A percentile compares a stretch with the other conserved stretches of the same genome.
These are phyloP conservation scores for human DNA, from an alignment of 2,113 vertebrate genomes.

Conservation along the genomic window DNA sequence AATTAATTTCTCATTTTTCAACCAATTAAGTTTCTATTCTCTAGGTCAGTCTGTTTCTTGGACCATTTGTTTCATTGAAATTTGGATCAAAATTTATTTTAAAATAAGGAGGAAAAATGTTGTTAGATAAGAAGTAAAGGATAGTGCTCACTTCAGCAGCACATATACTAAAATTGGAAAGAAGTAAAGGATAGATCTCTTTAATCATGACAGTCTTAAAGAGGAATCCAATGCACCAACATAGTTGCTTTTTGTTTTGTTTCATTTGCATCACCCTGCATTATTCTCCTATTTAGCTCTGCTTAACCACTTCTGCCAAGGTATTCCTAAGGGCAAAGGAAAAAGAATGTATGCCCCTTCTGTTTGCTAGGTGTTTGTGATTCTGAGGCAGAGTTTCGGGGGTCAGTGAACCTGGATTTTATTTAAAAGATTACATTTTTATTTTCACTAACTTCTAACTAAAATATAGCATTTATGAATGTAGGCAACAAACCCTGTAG, in stretches of 20 bases:
- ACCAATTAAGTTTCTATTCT: not conserved
- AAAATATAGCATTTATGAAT: not conserved
- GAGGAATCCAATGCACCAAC: not conserved
- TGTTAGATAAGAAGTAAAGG: not conserved
- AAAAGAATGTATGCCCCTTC: not conserved
- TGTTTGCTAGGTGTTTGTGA: not conserved
- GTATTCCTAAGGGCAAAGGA: not conserved
- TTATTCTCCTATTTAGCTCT: not conserved
- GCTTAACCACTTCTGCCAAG: not conserved
- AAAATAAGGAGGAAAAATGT: not conserved
- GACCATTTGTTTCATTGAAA: not conserved
- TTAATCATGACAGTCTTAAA: not conserved
- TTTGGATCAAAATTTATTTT: not conserved
- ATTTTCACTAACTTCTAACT: conserved; percentile 14
- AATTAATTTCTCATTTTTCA: conserved; percentile 43
- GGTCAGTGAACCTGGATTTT: not conserved
- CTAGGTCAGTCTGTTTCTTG: not conserved
- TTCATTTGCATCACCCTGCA: not conserved
- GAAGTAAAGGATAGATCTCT: not conserved
- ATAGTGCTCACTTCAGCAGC: not conserved
- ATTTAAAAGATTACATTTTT: not conserved
- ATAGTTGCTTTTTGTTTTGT: not conserved
- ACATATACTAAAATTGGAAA: not conserved
- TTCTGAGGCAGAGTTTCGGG: not conserved
- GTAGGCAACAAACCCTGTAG: not conserved